These are phyloP conservation scores for Cladorhizidae sp. DNA, from an alignment of 37 sponge, comb jelly and placozoan species.

Conservation along the genomic window DNA sequence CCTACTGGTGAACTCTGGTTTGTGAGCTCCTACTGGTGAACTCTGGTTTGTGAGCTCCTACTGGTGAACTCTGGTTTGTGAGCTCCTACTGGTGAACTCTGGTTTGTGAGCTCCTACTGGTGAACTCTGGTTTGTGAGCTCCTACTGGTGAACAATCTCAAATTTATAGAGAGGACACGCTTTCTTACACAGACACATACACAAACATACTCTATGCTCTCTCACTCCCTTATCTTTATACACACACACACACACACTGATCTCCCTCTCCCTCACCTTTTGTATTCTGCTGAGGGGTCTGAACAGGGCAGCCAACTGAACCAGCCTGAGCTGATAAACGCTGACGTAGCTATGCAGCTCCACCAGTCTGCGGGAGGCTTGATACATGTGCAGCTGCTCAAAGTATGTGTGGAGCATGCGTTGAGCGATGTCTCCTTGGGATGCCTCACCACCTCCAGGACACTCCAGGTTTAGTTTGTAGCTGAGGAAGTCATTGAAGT, in stretches of 20 bases:
- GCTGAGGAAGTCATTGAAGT: conserved; percentile 67
- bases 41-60: too few species aligned
- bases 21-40: too few species aligned
- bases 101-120: too few species aligned
- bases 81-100: too few species aligned
- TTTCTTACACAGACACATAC: too few species aligned
- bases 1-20: too few species aligned
- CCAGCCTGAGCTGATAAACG: conserved; percentile 58
- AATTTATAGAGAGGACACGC: too few species aligned
- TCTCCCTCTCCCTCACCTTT: background rate
- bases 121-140: too few species aligned
- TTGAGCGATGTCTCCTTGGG: conserved; percentile 23
- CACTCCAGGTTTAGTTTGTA: conserved; percentile 37
- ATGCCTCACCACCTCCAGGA: background rate
- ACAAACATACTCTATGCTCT: too few species aligned
- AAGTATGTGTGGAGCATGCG: conserved; percentile 40
- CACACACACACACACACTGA: background rate
- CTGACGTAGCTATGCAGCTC: conserved; percentile 43
- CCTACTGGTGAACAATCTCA: too few species aligned
- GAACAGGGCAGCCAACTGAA: conserved; percentile 53
- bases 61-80: too few species aligned
- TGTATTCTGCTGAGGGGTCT: conserved; percentile 58
- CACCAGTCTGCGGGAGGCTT: background rate
- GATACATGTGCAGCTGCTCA: conserved; percentile 21
- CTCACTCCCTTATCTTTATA: too few species aligned